Conservation (phyloP, 2,888 invertebrate genomes). For the Dryocosmus kuriphilus region DNA sequence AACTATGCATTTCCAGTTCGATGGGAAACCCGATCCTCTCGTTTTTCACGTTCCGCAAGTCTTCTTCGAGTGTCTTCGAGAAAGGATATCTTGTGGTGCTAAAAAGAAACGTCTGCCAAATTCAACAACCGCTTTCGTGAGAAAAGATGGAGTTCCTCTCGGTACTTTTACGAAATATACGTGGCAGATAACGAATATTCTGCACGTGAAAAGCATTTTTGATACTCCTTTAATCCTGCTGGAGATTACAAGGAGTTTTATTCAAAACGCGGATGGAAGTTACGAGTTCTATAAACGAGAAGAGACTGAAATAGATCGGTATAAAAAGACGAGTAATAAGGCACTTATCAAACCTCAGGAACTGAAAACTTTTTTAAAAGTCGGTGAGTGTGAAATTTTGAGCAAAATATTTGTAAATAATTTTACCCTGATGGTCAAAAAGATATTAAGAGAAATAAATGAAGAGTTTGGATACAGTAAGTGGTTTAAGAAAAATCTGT, state of each 20-base stretch:
- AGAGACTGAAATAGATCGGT: slow-evolving; percentile 74
- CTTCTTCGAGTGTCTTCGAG: slow-evolving; percentile 86
- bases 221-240: slow-evolving; percentile 83
- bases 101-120: slow-evolving; percentile 84
- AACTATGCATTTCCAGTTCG: slow-evolving; percentile 85
- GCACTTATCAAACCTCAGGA: slow-evolving; percentile 81
- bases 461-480: no score
- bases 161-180: slow-evolving; percentile 85
- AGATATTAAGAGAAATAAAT: no score
- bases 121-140: slow-evolving; percentile 81
- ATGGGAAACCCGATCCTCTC: slow-evolving; percentile 83
- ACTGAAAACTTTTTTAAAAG: slow-evolving; percentile 83
- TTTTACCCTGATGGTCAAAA: no score
- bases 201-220: slow-evolving; percentile 87
- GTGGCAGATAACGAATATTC: slow-evolving; percentile 85
- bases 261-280: slow-evolving; percentile 82
- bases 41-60: slow-evolving; percentile 85
- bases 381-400: slow-evolving; percentile 78
- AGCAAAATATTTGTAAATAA: slow-evolving; percentile 30
- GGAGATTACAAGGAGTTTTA: slow-evolving; percentile 83
- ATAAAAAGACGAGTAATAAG: slow-evolving; percentile 74
- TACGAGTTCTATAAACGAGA: slow-evolving; percentile 79
- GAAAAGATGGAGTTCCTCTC: slow-evolving; percentile 81
- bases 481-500: no score
- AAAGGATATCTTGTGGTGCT: slow-evolving; percentile 83